Percentiles rank a stretch among this genome's conserved stretches.
phyloP scores from a whole-genome alignment of 2,888 invertebrate species.

The Meteorus colon region DNA sequence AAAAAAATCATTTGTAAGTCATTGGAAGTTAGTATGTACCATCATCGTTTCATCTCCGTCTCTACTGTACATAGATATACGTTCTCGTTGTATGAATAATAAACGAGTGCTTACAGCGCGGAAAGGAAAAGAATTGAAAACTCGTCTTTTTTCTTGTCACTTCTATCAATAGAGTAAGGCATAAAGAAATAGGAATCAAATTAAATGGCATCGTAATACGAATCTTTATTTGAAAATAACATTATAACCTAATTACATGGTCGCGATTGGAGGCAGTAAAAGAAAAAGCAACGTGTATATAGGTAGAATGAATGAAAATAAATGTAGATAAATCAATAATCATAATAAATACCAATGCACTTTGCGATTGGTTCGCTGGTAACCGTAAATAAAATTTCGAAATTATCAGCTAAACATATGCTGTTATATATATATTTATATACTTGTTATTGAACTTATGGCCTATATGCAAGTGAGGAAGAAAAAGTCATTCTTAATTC shows the following conservation, averaged over 20 bases:
- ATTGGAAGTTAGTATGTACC: slow-evolving; percentile 35
- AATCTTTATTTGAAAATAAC: slow-evolving; percentile 52
- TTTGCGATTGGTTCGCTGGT: not conserved
- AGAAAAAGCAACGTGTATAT: not conserved
- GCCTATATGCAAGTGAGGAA: slow-evolving; percentile 7
- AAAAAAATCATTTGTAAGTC: slow-evolving; percentile 32
- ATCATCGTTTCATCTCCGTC: slow-evolving; percentile 36
- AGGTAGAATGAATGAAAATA: not conserved
- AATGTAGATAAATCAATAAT: not conserved
- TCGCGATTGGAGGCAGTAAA: not conserved
- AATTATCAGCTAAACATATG: not conserved
- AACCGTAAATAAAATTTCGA: not conserved
- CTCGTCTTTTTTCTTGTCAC: not conserved
- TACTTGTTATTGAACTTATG: not conserved
- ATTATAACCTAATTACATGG: slow-evolving; percentile 48
- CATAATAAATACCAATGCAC: not conserved
- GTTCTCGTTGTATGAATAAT: slow-evolving; percentile 35
- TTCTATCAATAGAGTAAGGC: not conserved
- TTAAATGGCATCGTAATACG: slow-evolving; percentile 45
- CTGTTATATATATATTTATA: no score
- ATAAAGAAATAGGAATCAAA: not conserved
- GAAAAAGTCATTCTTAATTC: not conserved
- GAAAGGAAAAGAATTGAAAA: not conserved
- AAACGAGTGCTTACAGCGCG: slow-evolving; percentile 19
- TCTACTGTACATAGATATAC: slow-evolving; percentile 39